Evolutionary conservation across 1,140 invertebrate genomes (phyloP).

Genomic region (Papilio polyxenes): DNA sequence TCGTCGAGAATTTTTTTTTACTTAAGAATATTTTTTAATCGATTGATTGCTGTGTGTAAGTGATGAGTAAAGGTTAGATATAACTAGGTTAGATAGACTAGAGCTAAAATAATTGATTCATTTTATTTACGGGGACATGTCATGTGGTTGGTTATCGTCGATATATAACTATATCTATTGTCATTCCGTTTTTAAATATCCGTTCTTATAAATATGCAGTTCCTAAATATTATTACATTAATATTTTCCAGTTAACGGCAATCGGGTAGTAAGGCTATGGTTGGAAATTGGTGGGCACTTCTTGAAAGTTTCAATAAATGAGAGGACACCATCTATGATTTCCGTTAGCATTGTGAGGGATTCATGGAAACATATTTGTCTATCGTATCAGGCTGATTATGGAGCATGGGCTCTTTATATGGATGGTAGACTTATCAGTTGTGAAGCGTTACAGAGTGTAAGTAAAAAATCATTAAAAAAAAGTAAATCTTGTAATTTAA

Average conservation of each 20-base stretch:
- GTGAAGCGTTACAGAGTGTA: slow-evolving; percentile 80
- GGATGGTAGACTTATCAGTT: slow-evolving; percentile 80
- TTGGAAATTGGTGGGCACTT: slow-evolving; percentile 80
- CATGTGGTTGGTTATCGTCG: too few species aligned
- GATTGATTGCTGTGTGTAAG: too few species aligned
- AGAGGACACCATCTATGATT: slow-evolving; percentile 74
- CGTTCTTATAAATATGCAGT: too few species aligned
- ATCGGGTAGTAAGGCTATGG: slow-evolving; percentile 82
- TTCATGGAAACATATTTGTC: slow-evolving; percentile 85
- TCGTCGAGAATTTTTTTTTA: too few species aligned
- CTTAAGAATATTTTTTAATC: too few species aligned
- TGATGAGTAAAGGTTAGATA: too few species aligned
- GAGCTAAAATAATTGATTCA: too few species aligned
- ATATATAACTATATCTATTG: neutral
- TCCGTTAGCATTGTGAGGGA: slow-evolving; percentile 77
- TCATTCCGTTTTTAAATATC: neutral
- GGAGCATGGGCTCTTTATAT: slow-evolving; percentile 83
- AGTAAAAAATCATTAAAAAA: slow-evolving; percentile 39
- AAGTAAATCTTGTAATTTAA: too few species aligned
- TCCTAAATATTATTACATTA: slow-evolving; percentile 1
- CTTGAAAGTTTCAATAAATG: slow-evolving; percentile 82
- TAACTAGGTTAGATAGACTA: too few species aligned
- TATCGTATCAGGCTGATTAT: slow-evolving; percentile 82
- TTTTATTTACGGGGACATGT: too few species aligned
- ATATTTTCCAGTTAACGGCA: slow-evolving; percentile 80